phyloP scores from a whole-genome alignment of 2,888 invertebrate genomes.

The Cephonodes hylas region DNA sequence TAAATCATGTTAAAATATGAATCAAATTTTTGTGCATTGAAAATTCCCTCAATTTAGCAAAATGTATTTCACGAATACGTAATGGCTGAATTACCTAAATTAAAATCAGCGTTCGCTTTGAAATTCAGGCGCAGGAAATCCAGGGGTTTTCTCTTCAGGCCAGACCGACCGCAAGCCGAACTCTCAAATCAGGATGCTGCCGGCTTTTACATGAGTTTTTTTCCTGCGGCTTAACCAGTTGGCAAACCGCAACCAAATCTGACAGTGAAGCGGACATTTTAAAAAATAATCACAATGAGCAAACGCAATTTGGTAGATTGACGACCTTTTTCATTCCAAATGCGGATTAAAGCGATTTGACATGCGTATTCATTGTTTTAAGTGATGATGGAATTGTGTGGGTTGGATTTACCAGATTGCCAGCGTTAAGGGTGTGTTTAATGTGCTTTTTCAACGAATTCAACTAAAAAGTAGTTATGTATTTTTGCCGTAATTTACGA shows the following conservation, averaged over 20 bases:
- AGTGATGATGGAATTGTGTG: background rate
- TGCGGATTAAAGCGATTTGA: constrained; percentile 19
- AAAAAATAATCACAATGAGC: constrained; percentile 30
- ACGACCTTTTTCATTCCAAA: constrained; percentile 30
- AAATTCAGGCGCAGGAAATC: constrained; percentile 24
- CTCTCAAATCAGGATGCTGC: constrained; percentile 46
- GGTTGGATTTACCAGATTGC: background rate
- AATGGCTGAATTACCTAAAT: constrained; percentile 4
- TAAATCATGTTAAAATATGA: background rate
- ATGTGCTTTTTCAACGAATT: no score
- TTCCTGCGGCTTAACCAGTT: constrained; percentile 41
- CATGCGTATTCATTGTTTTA: constrained; percentile 7
- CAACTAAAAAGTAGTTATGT: no score
- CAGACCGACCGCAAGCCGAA: constrained; percentile 48
- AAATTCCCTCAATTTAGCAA: background rate
- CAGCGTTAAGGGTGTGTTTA: background rate
- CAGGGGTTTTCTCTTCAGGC: constrained; percentile 27
- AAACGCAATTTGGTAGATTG: constrained; percentile 38
- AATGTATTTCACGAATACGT: background rate
- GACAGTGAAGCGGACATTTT: constrained; percentile 33
- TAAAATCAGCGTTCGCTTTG: constrained; percentile 10
- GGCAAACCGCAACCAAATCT: constrained; percentile 43
- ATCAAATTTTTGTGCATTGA: background rate
- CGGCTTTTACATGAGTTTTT: constrained; percentile 44
- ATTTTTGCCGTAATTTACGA: no score